Evolutionary conservation across 2,797 vertebrate genomes (phyloP).

Genomic region (Lepidocolaptes lacrymiger): DNA sequence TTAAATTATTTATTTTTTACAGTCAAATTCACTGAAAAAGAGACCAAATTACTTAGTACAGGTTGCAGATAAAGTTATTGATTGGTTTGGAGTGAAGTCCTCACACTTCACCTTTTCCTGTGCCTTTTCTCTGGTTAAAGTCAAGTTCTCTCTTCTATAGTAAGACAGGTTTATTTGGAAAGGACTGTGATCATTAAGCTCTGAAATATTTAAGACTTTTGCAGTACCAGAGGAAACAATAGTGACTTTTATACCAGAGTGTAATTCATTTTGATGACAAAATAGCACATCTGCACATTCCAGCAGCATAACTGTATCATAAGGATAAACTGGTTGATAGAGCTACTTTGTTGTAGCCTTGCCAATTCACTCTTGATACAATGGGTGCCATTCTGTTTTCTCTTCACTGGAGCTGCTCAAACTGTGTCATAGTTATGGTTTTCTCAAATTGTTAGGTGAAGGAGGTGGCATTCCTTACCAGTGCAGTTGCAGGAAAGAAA

Average conservation of each 20-base stretch:
- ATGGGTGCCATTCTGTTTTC: background rate
- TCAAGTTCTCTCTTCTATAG: background rate
- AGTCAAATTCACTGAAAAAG: background rate
- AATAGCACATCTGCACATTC: constrained; percentile 49
- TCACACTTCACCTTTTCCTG: background rate
- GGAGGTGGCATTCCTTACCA: background rate
- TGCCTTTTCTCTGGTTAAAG: background rate
- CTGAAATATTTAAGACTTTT: constrained; percentile 42
- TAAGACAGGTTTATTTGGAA: constrained; percentile 32
- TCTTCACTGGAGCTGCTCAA: background rate
- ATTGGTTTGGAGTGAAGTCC: background rate
- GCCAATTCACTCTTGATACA: constrained; percentile 5
- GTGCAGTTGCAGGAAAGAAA: background rate
- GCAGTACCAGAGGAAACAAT: constrained; percentile 19
- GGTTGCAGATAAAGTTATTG: background rate
- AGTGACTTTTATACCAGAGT: constrained; percentile 14
- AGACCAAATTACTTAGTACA: background rate
- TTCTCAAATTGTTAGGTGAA: background rate
- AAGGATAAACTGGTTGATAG: constrained; percentile 51
- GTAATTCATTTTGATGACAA: constrained; percentile 57
- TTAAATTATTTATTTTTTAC: background rate
- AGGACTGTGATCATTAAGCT: constrained; percentile 32
- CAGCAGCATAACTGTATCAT: constrained; percentile 61
- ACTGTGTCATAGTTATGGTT: background rate
- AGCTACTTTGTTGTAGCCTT: constrained; percentile 8